A percentile compares a stretch with the other conserved stretches of the same genome.
These are phyloP conservation scores for Drosophila colorata DNA, from an alignment of 2,888 invertebrate species.

Conservation along the genomic window DNA sequence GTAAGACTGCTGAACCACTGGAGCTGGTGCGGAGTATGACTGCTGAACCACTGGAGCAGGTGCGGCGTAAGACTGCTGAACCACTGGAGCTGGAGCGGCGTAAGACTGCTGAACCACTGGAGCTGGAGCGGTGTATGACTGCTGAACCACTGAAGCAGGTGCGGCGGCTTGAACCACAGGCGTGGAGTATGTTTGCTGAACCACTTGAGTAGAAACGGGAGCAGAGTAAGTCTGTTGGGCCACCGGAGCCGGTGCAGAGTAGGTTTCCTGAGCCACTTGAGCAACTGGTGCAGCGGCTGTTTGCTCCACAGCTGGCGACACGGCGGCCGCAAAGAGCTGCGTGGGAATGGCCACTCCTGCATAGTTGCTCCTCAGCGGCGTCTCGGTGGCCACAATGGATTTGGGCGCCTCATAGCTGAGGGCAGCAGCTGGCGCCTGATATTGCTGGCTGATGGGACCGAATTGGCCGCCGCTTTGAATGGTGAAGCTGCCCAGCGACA, in stretches of 20 bases:
- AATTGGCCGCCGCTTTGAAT: slow-evolving; percentile 48
- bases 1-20: slow-evolving; percentile 11
- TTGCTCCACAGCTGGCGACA: slow-evolving; percentile 32
- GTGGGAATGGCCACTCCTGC: slow-evolving; percentile 35
- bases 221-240: slow-evolving; percentile 30
- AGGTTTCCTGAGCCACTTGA: slow-evolving; percentile 33
- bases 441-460: slow-evolving; percentile 23
- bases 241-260: slow-evolving; percentile 39
- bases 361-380: slow-evolving; percentile 34
- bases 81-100: slow-evolving; percentile 1
- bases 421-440: slow-evolving; percentile 10
- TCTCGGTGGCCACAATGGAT: slow-evolving; percentile 46
- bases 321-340: slow-evolving; percentile 45
- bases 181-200: slow-evolving; percentile 35
- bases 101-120: slow-evolving; percentile 10
- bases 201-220: slow-evolving; percentile 20
- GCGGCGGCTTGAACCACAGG: slow-evolving; percentile 32
- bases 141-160: slow-evolving; percentile 29
- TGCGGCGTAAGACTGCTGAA: slow-evolving; percentile 20
- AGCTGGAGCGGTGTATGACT: slow-evolving; percentile 37
- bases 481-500: slow-evolving; percentile 74
- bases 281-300: slow-evolving; percentile 31
- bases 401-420: slow-evolving; percentile 49
- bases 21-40: neutral
- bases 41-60: slow-evolving; percentile 22